phyloP scores from a whole-genome alignment of 2,113 vertebrate species.

The Uria lomvia region DNA sequence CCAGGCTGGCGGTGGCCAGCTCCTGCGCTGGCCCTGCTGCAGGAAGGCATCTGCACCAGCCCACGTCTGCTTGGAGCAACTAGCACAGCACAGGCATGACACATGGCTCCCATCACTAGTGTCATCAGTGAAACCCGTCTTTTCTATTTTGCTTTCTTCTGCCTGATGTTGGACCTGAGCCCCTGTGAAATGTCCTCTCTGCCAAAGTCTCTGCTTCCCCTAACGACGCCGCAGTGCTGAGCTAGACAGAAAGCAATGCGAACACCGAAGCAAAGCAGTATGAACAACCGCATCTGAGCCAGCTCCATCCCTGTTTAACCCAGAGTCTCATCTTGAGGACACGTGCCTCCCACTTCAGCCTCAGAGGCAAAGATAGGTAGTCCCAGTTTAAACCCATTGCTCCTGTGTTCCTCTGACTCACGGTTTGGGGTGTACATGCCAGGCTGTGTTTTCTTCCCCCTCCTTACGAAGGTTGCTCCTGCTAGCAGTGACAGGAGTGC shows the following conservation, averaged over 20 bases:
- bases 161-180: neutral
- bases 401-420: neutral
- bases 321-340: neutral
- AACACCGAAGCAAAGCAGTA: neutral
- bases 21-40: rapidly evolving
- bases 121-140: neutral
- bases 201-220: neutral
- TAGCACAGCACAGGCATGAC: neutral
- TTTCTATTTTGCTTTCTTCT: neutral
- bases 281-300: neutral
- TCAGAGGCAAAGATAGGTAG: neutral
- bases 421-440: neutral
- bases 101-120: neutral
- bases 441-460: neutral
- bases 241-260: neutral
- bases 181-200: neutral
- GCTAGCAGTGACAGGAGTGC: neutral
- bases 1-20: neutral
- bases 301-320: neutral
- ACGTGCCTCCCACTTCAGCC: neutral
- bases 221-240: rapidly evolving
- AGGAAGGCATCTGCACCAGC: rapidly evolving
- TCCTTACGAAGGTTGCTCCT: neutral
- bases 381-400: neutral
- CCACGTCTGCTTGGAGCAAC: neutral